These are phyloP conservation scores for Trachymyrmex cornetzi DNA, from an alignment of 1,140 invertebrate genomes.

Conservation along the genomic window DNA sequence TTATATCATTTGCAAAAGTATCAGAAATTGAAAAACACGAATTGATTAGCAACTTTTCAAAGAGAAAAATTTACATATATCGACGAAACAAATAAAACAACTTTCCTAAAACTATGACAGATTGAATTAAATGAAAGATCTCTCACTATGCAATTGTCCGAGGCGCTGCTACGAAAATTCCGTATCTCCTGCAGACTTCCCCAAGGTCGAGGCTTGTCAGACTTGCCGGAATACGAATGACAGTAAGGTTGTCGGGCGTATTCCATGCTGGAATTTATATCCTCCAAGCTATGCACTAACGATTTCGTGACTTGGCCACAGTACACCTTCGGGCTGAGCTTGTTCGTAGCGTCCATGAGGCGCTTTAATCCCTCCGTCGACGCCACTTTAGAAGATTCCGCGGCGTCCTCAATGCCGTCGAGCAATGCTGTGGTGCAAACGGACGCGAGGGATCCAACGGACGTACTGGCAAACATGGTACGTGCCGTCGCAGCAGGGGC, in stretches of 20 bases:
- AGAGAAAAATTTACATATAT: background rate
- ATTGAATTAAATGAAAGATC: conserved; percentile 25
- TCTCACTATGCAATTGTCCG: conserved; percentile 79
- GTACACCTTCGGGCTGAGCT: conserved; percentile 89
- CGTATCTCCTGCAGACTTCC: conserved; percentile 88
- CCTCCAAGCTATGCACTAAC: conserved; percentile 88
- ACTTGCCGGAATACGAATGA: conserved; percentile 80
- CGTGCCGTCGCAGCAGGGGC: conserved; percentile 64
- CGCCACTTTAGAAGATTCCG: conserved; percentile 57
- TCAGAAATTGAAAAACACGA: background rate
- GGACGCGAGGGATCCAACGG: conserved; percentile 78
- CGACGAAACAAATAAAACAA: background rate
- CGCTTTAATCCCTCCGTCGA: conserved; percentile 43
- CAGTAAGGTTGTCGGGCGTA: conserved; percentile 78
- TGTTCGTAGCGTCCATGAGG: conserved; percentile 79
- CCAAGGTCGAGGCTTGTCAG: conserved; percentile 84
- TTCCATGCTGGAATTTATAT: conserved; percentile 85
- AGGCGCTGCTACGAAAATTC: conserved; percentile 79
- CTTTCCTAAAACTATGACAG: background rate
- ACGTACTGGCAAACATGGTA: conserved; percentile 74
- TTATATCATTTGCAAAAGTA: background rate
- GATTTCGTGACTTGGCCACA: conserved; percentile 81
- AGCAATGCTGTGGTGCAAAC: conserved; percentile 76
- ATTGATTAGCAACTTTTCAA: background rate
- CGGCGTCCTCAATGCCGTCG: conserved; percentile 70